Base-by-base conservation (phyloP, 1,140 invertebrate genomes). In the Bactericera cockerelli region DNA sequence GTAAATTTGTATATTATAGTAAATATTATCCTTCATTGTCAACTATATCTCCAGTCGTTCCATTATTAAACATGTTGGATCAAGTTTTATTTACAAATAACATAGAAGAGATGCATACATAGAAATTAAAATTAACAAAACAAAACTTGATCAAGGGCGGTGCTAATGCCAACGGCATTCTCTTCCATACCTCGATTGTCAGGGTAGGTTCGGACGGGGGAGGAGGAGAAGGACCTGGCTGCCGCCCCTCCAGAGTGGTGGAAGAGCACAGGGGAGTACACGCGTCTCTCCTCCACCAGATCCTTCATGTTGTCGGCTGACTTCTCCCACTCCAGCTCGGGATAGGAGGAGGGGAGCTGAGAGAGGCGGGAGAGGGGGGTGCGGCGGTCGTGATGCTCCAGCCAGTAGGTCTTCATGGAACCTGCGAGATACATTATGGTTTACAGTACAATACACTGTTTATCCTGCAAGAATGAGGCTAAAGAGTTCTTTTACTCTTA, bases 331-430 rank as follows among this genome's bases (percentile, higher is more conserved):
- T 74, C 72, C 2, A 70, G 57, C 58, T 74, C 73, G 3, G 59
- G 59, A 33, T 68, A 63, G n/a, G 59, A 16, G 70, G 69, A 68
- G 69, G 70, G 42, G 68, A 68, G 55, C 1, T 67, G 62, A 6
- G 72, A 68, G 2, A 67, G 68, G 56, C 75, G 70, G 21, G 73
- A 73, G 31, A 78, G 64, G 1, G 73, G 74, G 22, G 76, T 70
- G 42, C 84, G 72, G 22, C 76, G 77, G 65, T 82, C 81, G 54
- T 81, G 76, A 55, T 78, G 80, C 70, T 81, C 78, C 28, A 95
- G 69, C 90, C 90, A 97, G 68, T 89, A 96, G 0, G 93, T 96
- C 68, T 89, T 92, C 91, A 96, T 94, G 31, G 79, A 75, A 26
- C 89, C 89, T 87, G 74, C 1, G 57, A 58, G 24, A 22, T 36